Evolutionary conservation across 2,113 vertebrate genomes (phyloP), one percentile per base, ranked within the genome.

Genomic region (Atractosteus spatula): DNA sequence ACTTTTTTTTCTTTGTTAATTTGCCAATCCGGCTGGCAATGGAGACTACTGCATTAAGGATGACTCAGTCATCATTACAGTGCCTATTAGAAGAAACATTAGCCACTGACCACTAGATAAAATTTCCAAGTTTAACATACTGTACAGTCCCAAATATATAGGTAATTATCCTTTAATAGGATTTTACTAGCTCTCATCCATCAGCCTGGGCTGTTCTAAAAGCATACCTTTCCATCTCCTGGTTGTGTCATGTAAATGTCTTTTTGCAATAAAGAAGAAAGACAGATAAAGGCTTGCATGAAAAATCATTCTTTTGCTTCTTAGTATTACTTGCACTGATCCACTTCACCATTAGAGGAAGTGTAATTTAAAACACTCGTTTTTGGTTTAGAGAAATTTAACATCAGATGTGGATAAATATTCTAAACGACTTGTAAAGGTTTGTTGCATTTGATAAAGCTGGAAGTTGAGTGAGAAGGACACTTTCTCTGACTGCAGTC

Each of bases 131-230:
- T 72, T 79, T 62, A 68, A 76, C 69, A 59, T n/a, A 55, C 29
- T 29, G 29, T 29, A 29, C 47, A 64, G 71, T 41, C 69, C 62
- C 8, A 70, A 59, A 73, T 72, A 55, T 62, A 29, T 68, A 64
- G 55, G 72, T 75, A 76, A 82, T 78, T 73, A 76, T 68, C 29
- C 29, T 5, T n/a, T 70, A 72, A 78, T 72, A 57, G 2, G 59
- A 66, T 81, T 76, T 76, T 61, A 8, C 44, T 57, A 71, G 17
- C 68, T 41, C 29, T 61, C 42, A 57, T 3, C 61, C 16, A 71
- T 70, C n/a, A 44, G 54, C 54, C 62, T n/a, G n/a, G n/a, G 54
- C 63, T 66, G 63, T 8, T 59, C 13, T 59, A 12, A 12, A 42
- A 8, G 41, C 8, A 65, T 70, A 7, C 55, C 7, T 43, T 41